These are phyloP conservation scores for Cheilosia soror DNA, from an alignment of 2,888 invertebrate genomes.

Conservation along the genomic window DNA sequence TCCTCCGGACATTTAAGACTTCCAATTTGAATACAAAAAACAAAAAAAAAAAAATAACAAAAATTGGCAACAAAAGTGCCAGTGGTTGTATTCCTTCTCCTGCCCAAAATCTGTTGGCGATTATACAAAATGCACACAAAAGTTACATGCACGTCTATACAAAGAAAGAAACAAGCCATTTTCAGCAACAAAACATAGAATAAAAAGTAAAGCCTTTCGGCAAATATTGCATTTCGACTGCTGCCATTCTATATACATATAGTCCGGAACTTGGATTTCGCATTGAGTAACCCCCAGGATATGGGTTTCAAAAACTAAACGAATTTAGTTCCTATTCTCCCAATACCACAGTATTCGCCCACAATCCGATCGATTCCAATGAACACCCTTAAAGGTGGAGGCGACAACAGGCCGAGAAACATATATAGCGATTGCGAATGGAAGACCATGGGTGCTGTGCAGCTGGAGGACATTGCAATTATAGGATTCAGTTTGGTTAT, in stretches of 20 bases:
- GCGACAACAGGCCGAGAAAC: slow-evolving; percentile 16
- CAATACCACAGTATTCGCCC: background rate
- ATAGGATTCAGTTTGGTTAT: slow-evolving; percentile 56
- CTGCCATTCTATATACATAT: slow-evolving; percentile 36
- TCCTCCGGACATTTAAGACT: slow-evolving; percentile 72
- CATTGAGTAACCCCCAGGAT: slow-evolving; percentile 56
- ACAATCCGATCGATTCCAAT: slow-evolving; percentile 60
- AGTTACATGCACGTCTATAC: slow-evolving; percentile 22
- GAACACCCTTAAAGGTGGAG: slow-evolving; percentile 46
- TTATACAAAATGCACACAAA: slow-evolving; percentile 50
- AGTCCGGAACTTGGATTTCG: slow-evolving; percentile 53
- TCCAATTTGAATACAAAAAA: slow-evolving; percentile 27
- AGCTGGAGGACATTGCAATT: slow-evolving; percentile 64
- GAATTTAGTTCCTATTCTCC: slow-evolving; percentile 40
- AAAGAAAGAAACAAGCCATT: slow-evolving; percentile 29
- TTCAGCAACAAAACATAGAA: slow-evolving; percentile 6
- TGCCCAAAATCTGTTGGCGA: slow-evolving; percentile 44
- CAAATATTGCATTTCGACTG: slow-evolving; percentile 55
- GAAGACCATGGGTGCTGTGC: background rate
- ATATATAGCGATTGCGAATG: background rate
- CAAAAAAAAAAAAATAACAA: slow-evolving; percentile 6
- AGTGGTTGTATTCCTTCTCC: slow-evolving; percentile 22
- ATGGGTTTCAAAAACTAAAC: slow-evolving; percentile 68
- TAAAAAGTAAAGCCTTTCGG: slow-evolving; percentile 34
- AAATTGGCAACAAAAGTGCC: slow-evolving; percentile 25